Conservation (phyloP, 2,888 invertebrate genomes). For the Himalopsyche tibetana region DNA sequence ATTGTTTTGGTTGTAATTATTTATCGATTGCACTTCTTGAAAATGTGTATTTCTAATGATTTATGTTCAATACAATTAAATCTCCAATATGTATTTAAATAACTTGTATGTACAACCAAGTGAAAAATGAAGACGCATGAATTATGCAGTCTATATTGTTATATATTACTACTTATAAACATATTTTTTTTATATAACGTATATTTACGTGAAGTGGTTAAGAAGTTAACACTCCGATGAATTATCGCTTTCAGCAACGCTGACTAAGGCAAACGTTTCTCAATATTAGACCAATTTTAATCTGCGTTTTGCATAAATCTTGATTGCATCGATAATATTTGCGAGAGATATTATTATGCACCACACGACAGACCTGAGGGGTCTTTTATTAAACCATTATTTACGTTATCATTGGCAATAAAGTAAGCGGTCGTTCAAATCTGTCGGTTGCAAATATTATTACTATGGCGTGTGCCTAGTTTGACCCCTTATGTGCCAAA, state of each 20-base stretch:
- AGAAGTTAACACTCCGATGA: background rate
- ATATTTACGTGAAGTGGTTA: too few relatives aligned
- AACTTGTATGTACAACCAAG: too few relatives aligned
- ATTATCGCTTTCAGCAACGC: background rate
- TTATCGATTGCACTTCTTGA: too few relatives aligned
- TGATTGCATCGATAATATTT: constrained; percentile 36
- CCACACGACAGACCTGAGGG: constrained; percentile 40
- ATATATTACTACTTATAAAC: too few relatives aligned
- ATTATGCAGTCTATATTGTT: too few relatives aligned
- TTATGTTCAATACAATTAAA: too few relatives aligned
- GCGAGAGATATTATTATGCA: constrained; percentile 11
- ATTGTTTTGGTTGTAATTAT: too few relatives aligned
- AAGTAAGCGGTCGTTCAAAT: constrained; percentile 38
- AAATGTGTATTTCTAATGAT: too few relatives aligned
- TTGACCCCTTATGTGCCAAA: background rate
- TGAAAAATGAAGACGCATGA: too few relatives aligned
- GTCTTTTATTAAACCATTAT: constrained; percentile 39
- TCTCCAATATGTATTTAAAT: too few relatives aligned
- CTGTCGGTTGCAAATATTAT: constrained; percentile 27
- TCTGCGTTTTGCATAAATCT: constrained; percentile 36
- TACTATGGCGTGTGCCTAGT: constrained; percentile 35
- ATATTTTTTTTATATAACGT: too few relatives aligned
- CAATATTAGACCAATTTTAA: constrained; percentile 27
- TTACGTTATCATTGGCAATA: constrained; percentile 37
- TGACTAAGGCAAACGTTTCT: background rate